phyloP scores from a whole-genome alignment of 1,140 invertebrate species.

The Ceratina australensis region DNA sequence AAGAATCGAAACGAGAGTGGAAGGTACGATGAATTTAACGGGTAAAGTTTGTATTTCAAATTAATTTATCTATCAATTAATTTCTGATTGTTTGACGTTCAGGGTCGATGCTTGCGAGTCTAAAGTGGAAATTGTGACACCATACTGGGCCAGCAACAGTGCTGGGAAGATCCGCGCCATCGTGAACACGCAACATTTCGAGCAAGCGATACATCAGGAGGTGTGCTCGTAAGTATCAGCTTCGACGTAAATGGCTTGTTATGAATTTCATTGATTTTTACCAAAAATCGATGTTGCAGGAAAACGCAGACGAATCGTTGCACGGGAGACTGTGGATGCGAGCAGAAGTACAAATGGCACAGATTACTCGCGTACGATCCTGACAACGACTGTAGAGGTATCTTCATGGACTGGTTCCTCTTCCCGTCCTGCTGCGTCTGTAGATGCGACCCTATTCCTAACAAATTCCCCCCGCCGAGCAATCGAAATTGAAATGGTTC shows the following conservation, averaged over 20 bases:
- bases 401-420: constrained; percentile 97
- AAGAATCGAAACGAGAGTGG: constrained; percentile 82
- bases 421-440: constrained; percentile 96
- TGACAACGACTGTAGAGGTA: constrained; percentile 95
- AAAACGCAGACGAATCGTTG: constrained; percentile 90
- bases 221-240: constrained; percentile 88
- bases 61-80: too few species aligned
- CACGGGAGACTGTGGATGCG: constrained; percentile 90
- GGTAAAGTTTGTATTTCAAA: too few species aligned
- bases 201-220: constrained; percentile 97
- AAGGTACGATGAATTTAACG: constrained; percentile 76
- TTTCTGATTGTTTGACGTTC: constrained; percentile 21
- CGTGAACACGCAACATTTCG: constrained; percentile 96
- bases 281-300: constrained; percentile 77
- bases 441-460: constrained; percentile 83
- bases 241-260: too few species aligned
- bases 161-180: constrained; percentile 94
- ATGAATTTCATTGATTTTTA: constrained; percentile 29
- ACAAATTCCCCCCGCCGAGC: constrained; percentile 56
- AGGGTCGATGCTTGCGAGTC: constrained; percentile 94
- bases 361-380: constrained; percentile 94
- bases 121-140: constrained; percentile 95
- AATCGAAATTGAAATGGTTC: constrained; percentile 51
- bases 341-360: constrained; percentile 94
- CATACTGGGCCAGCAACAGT: constrained; percentile 96